phyloP scores from a whole-genome alignment of 2,797 vertebrate species.

The Aeoliscus strigatus region DNA sequence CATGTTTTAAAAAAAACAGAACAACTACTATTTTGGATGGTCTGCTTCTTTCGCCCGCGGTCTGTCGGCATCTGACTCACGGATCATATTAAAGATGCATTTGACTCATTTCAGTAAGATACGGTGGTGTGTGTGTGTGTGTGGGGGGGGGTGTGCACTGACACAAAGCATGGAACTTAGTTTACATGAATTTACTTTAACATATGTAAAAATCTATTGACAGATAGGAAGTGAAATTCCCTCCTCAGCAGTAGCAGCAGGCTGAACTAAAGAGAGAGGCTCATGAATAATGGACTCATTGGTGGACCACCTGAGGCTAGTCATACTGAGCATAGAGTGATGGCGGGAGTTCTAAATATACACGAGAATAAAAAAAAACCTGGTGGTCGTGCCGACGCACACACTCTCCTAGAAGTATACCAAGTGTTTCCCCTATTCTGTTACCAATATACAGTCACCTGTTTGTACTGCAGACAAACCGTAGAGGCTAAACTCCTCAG shows the following conservation, averaged over 20 bases:
- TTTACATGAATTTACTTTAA: slow-evolving; percentile 5
- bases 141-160: no score
- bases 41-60: no score
- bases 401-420: no score
- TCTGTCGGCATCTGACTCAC: no score
- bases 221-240: slow-evolving; percentile 27
- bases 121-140: no score
- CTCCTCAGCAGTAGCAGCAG: slow-evolving; percentile 19
- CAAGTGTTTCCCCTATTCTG: no score
- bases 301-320: slow-evolving; percentile 45
- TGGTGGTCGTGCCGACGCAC: no score
- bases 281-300: slow-evolving; percentile 61
- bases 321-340: slow-evolving; percentile 32
- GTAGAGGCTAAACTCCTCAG: slow-evolving; percentile 15
- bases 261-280: slow-evolving; percentile 39
- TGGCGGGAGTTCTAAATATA: slow-evolving; percentile 52
- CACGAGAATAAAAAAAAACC: slow-evolving; percentile 48
- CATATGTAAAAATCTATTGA: slow-evolving; percentile 1
- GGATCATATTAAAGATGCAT: no score
- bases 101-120: no score
- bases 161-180: no score
- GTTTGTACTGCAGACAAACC: slow-evolving; percentile 28
- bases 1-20: no score
- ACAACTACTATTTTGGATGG: no score
- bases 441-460: background rate